These are phyloP conservation scores for Malthinus seriepunctatus DNA, from an alignment of 2,888 invertebrate genomes.

Conservation along the genomic window DNA sequence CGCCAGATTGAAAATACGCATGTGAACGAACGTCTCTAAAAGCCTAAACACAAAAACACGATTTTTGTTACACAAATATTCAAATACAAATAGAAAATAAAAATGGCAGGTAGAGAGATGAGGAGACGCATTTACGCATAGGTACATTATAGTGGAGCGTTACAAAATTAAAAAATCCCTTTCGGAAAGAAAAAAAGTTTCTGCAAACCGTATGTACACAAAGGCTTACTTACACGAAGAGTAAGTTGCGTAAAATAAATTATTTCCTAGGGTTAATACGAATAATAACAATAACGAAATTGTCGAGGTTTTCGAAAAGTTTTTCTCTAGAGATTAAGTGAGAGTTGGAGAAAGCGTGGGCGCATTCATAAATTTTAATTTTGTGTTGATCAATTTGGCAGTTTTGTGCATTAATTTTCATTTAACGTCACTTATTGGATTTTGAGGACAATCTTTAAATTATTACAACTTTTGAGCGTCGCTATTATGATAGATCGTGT, in stretches of 20 bases:
- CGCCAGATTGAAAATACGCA: neutral
- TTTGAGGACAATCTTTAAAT: conserved; percentile 16
- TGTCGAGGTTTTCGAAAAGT: neutral
- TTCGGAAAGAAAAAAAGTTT: conserved; percentile 21
- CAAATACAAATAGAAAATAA: conserved; percentile 14
- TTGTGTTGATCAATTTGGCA: conserved; percentile 30
- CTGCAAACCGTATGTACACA: conserved; percentile 18
- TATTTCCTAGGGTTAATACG: neutral
- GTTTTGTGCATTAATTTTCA: conserved; percentile 30
- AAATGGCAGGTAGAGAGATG: conserved; percentile 21
- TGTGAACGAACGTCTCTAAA: neutral
- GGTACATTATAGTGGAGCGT: conserved; percentile 6
- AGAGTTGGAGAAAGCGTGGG: conserved; percentile 7
- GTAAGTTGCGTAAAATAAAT: conserved; percentile 12
- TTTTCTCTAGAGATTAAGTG: conserved; percentile 4
- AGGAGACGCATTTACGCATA: neutral
- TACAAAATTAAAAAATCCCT: conserved; percentile 24
- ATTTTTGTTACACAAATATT: conserved; percentile 19
- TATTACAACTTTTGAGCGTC: conserved; percentile 16
- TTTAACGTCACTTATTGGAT: conserved; percentile 24
- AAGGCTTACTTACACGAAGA: conserved; percentile 14
- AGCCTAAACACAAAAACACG: neutral
- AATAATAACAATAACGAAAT: neutral
- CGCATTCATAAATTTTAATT: conserved; percentile 30
- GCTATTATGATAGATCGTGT: conserved; percentile 17